Evolutionary conservation across 2,888 invertebrate genomes (phyloP).

Genomic region (Lissocephala sabroskyi): DNA sequence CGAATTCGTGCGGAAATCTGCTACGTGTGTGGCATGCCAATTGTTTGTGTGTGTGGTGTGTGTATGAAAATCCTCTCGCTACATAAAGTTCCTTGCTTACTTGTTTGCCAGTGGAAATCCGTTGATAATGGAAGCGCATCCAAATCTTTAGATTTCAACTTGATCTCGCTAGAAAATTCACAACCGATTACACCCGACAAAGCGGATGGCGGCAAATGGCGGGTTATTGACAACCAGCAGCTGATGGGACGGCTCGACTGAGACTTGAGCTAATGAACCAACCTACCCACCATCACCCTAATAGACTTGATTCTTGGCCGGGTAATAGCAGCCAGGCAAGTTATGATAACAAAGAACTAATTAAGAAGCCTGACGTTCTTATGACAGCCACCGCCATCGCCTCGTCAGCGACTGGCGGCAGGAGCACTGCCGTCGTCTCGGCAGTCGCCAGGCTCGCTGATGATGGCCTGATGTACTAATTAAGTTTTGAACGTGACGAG

Average conservation of each 20-base stretch:
- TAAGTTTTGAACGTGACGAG: slow-evolving; percentile 63
- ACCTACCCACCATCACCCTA: background rate
- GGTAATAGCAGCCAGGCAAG: slow-evolving; percentile 28
- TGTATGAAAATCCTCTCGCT: background rate
- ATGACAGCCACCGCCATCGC: slow-evolving; percentile 32
- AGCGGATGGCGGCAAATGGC: background rate
- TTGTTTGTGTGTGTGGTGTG: slow-evolving; percentile 1
- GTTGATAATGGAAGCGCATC: slow-evolving; percentile 1
- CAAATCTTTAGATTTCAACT: background rate
- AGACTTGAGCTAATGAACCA: slow-evolving; percentile 1
- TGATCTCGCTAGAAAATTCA: background rate
- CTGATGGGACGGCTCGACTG: background rate
- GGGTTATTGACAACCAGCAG: background rate
- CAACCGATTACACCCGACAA: too few relatives aligned
- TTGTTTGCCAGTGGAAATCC: slow-evolving; percentile 18
- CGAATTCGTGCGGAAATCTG: slow-evolving; percentile 65
- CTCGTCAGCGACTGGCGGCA: background rate
- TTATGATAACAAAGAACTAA: slow-evolving; percentile 63
- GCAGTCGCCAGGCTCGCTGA: slow-evolving; percentile 16
- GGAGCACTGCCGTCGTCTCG: background rate
- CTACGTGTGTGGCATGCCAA: slow-evolving; percentile 62
- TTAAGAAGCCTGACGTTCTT: slow-evolving; percentile 63
- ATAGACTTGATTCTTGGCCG: background rate
- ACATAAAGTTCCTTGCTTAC: background rate
- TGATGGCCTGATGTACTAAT: slow-evolving; percentile 65